Evolutionary conservation across 92 coral and sea anemone species (phyloP), one percentile per base, ranked within the genome.

Genomic region (Phymanthus crucifer): DNA sequence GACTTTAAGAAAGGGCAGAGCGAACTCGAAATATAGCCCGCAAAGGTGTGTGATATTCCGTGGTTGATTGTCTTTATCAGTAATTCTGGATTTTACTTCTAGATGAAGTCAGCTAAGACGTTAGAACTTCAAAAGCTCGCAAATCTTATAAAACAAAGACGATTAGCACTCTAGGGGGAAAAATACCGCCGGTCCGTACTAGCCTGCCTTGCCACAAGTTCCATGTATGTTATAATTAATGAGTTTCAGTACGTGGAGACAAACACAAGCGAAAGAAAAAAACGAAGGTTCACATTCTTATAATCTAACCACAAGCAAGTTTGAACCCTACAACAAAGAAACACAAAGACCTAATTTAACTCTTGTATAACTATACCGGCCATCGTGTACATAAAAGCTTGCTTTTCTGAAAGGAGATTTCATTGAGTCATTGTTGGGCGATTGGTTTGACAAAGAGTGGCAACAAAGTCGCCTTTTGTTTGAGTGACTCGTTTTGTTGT

Each of bases 281-380:
- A 23, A 56, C 81, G 52, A 35, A 38, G 68, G 16, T 77, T 77
- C 58, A 56, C 81, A 35, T 58, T 77, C 46, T 38, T 52, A 69
- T 69, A 77, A 77, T 77, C 81, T 56, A 77, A 77, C 86, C 86
- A 82, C 86, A 82, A 82, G 86, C 86, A 82, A 82, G 71, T 75
- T 71, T 58, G 72, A 75, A 66, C 70, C 74, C 33, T 26, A 74
- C 73, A 72, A 80, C 84, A 80, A 80, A 72, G 84, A 18, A 80
- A 71, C 38, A 71, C 84, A 80, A 71, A 80, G 75, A 43, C 75
- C 70, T 80, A 80, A 80, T 80, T 80, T 80, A 70, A 56, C 32
- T 72, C 58, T 72, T 70, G 77, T 72, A 70, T 77, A 65, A 54
- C 72, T 77, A 77, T 50, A 77, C 81, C 81, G 45, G 81, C 71